Conservation (phyloP, 2,797 vertebrate genomes). For the Danio albolineatus region DNA sequence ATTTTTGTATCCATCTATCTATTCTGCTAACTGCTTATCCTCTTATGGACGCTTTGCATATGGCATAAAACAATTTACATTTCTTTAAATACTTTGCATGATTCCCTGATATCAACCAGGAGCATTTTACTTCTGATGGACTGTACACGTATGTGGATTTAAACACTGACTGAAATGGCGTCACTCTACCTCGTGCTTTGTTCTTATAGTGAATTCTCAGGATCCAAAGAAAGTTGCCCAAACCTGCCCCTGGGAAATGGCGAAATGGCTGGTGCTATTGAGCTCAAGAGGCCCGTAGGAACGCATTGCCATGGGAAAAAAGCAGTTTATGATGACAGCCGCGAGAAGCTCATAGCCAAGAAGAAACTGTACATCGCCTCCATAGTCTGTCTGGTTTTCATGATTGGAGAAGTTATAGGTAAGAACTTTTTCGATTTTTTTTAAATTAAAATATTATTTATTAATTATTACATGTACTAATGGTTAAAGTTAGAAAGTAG, state of each 20-base stretch:
- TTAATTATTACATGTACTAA: too few species aligned
- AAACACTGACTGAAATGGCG: not conserved
- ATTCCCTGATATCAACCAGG: not conserved
- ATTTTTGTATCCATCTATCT: not conserved
- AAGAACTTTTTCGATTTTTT: constrained; percentile 41
- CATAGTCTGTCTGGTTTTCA: constrained; percentile 90
- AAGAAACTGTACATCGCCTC: constrained; percentile 91
- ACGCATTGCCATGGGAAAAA: constrained; percentile 80
- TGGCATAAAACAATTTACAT: not conserved
- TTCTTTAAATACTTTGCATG: not conserved
- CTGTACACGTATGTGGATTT: not conserved
- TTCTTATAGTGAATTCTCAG: constrained; percentile 83
- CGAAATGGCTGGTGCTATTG: constrained; percentile 71
- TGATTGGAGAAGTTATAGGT: constrained; percentile 96
- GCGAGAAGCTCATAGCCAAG: constrained; percentile 79
- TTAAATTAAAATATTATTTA: too few species aligned
- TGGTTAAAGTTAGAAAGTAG: too few species aligned
- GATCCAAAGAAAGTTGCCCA: constrained; percentile 71
- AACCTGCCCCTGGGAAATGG: constrained; percentile 75
- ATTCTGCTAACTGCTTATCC: not conserved
- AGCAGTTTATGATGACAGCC: constrained; percentile 65
- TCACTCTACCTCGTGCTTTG: not conserved
- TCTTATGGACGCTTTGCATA: too few species aligned
- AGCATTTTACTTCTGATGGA: not conserved
- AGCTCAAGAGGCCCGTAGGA: constrained; percentile 72